Evolutionary conservation across 2,113 vertebrate genomes (phyloP).

Genomic region (Thunnus maccoyii): DNA sequence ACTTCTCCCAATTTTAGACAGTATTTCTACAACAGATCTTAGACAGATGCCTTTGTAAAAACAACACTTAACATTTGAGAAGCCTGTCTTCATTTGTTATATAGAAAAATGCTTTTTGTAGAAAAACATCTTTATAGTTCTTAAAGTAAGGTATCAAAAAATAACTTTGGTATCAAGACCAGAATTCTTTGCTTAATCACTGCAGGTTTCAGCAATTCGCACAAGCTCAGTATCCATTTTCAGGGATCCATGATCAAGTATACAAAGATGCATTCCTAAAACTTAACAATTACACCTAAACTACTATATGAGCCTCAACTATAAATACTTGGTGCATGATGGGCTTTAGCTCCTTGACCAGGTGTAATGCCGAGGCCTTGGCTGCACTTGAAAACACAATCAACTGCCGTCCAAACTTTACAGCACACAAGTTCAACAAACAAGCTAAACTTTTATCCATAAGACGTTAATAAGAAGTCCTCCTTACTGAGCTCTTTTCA

Average conservation of each 20-base stretch:
- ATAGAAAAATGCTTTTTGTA: too few relatives aligned
- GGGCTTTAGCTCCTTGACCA: not conserved
- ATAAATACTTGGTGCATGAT: not conserved
- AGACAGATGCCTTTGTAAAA: too few relatives aligned
- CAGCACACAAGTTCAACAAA: slow-evolving; percentile 50
- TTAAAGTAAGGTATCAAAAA: too few relatives aligned
- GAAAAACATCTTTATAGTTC: too few relatives aligned
- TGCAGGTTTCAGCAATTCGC: too few relatives aligned
- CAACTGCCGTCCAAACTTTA: slow-evolving; percentile 25
- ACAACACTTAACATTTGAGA: too few relatives aligned
- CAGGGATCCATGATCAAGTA: not conserved
- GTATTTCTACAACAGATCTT: too few relatives aligned
- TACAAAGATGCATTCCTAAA: not conserved
- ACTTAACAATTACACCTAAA: not conserved
- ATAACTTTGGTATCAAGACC: too few relatives aligned
- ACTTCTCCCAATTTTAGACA: too few relatives aligned
- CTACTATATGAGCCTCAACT: not conserved
- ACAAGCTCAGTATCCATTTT: not conserved
- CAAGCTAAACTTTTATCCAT: slow-evolving; percentile 71
- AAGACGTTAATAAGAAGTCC: slow-evolving; percentile 56
- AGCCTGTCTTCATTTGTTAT: too few relatives aligned
- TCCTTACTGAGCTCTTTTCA: slow-evolving; percentile 63
- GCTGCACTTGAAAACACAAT: slow-evolving; percentile 39
- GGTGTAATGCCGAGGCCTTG: not conserved
- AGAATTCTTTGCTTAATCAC: too few relatives aligned